Conservation (phyloP, 2,113 vertebrate genomes). For the Oryctolagus cuniculus region DNA sequence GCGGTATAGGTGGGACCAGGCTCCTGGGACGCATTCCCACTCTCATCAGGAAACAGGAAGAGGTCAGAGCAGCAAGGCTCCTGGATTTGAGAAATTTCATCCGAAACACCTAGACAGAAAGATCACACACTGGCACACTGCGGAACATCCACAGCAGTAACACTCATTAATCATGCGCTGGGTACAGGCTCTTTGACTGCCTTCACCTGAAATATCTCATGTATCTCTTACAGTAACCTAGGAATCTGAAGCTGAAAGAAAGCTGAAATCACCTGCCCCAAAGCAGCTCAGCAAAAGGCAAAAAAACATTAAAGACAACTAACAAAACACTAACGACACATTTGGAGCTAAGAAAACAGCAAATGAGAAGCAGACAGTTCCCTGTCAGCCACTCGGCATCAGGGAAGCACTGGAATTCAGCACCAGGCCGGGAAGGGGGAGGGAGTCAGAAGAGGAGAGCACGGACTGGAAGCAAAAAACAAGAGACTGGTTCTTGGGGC, state of each 20-base stretch:
- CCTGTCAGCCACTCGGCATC: accelerated
- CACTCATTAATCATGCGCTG: neutral
- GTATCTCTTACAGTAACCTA: neutral
- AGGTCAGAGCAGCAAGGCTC: slow-evolving; percentile 95
- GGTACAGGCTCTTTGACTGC: neutral
- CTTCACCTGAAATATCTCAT: neutral
- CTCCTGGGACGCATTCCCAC: slow-evolving; percentile 93
- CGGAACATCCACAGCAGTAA: neutral
- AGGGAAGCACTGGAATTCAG: neutral
- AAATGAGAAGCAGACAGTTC: neutral
- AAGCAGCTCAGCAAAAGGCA: neutral
- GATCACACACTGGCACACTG: neutral
- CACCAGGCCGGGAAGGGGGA: accelerated
- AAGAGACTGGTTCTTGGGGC: neutral
- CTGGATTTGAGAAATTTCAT: slow-evolving; percentile 88
- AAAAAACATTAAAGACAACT: neutral
- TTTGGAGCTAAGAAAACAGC: neutral
- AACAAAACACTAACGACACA: neutral
- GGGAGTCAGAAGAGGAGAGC: too few species aligned
- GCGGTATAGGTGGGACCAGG: slow-evolving; percentile 90
- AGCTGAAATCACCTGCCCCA: neutral
- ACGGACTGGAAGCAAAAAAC: neutral
- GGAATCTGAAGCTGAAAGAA: neutral
- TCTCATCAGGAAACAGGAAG: slow-evolving; percentile 99
- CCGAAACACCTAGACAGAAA: slow-evolving; percentile 88